Evolutionary conservation across 30 jellyfish, hydroid and myxozoan species (phyloP), one percentile per base, ranked within the genome.

Genomic region (Clytia hemisphaerica): DNA sequence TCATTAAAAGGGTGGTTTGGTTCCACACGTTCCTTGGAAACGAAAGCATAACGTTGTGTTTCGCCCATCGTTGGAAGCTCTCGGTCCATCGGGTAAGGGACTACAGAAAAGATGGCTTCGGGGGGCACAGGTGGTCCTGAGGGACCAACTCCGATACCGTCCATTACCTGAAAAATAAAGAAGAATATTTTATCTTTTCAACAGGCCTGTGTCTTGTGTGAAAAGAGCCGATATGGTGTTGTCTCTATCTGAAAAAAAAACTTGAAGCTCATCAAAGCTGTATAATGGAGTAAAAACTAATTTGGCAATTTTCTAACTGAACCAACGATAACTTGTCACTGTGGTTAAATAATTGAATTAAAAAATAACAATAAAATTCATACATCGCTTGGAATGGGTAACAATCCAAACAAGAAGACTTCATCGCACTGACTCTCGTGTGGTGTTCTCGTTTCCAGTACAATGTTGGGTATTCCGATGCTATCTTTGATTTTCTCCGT

Each of bases 121-220:
- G 94, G 94, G 6, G 97, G 97, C 14, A 88, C 58, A 4, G 97
- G 94, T 4, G 94, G 97, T 27, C 93, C 94, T 67, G 80, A 63
- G 21, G 93, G 81, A n/a, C 94, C 94, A 6, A 74, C 47, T 16
- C 94, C 94, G 62, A 88, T 81, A 15, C 94, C 97, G 62, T 88
- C 94, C 67, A 62, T 61, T n/a, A 88, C 94, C 97, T 88, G 37
- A 27, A 50, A 15, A 16, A 45, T 2, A 71, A 35, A 54, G 4
- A 14, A 49, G 54, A 19, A 1, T 37, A 50, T 1, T 45, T 27
- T 14, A 16, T 4, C 12, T 42, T 12, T n/a, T 9, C 12, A 42
- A 42, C n/a, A n/a, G n/a, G n/a, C n/a, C n/a, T n/a, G n/a, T n/a
- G n/a, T n/a, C n/a, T n/a, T n/a, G n/a, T n/a, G n/a, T n/a, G n/a